Base-by-base conservation (phyloP, 2,113 vertebrate genomes). In the Protomyctophum bolini region DNA sequence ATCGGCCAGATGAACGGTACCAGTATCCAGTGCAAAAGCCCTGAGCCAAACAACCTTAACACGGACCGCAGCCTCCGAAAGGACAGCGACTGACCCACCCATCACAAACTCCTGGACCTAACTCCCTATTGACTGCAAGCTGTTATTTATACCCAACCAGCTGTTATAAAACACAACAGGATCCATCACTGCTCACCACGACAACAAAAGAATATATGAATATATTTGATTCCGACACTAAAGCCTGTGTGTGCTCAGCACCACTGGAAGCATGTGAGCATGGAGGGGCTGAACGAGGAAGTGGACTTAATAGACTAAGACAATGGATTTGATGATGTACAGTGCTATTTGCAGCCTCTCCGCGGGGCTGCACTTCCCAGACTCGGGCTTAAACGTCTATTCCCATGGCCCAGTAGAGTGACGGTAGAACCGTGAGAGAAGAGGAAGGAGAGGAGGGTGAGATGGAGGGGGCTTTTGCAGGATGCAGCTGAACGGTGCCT, bases 11-110 rank as follows among this genome's bases (percentile, higher is more conserved):
- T 92, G 88, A 94, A 94, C 7, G 93, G 92, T 2, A 94, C 93
- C 52, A 94, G 93, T 29, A 79, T 92, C 77, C 92, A 94, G 80
- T 93, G 86, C 33, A 94, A 94, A 64, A 93, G 83, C 82, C 92
- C 90, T 0, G 91, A 94, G 68, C 85, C 92, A 57, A 90, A 91
- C 88, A 92, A 92, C 85, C 55, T 84, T 48, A 72, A 73, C 48
- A 86, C 80, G 1, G 92, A 93, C 72, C 90, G 84, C 49, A 85
- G 85, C 79, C 55, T 86, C 10, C 82, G 88, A 59, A 94, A 94
- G 61, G 72, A 94, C 89, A 94, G 91, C 65, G 83, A 94, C 76
- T 94, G 76, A 94, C 12, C 11, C 2, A 2, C 50, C 29, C 4
- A 0, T 61, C 59, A n/a, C 50, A 47, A 15, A 58, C 2, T 21